phyloP scores from a whole-genome alignment of 2,888 invertebrate species.

The Imbricaverruca yamaguchii region DNA sequence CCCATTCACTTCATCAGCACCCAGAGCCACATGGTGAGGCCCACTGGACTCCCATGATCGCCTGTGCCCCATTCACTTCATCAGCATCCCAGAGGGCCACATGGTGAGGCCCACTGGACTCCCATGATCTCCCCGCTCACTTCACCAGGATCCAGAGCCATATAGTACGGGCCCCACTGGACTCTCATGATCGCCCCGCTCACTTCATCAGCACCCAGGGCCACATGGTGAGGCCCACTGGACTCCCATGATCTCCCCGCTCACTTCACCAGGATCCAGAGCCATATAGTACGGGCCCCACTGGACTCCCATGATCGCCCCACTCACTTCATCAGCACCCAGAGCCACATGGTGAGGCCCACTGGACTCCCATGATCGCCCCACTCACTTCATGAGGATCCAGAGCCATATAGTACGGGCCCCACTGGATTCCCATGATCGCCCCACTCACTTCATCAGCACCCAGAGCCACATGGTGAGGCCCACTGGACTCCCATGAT shows the following conservation, averaged over 20 bases:
- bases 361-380: slow-evolving; percentile 40
- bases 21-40: slow-evolving; percentile 51
- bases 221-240: slow-evolving; percentile 67
- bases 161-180: no score
- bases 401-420: no score
- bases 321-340: slow-evolving; percentile 59
- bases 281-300: no score
- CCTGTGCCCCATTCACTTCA: no score
- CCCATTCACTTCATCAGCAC: slow-evolving; percentile 53
- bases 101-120: no score
- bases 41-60: no score
- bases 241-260: neutral
- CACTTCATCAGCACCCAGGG: slow-evolving; percentile 67
- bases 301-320: neutral
- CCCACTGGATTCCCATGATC: neutral
- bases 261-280: neutral
- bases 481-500: slow-evolving; percentile 47
- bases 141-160: no score
- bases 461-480: slow-evolving; percentile 76
- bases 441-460: slow-evolving; percentile 52
- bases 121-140: neutral
- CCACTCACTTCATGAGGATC: neutral
- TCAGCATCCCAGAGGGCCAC: no score
- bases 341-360: slow-evolving; percentile 72
- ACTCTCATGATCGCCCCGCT: neutral